Percentiles rank a stretch among this genome's conserved stretches.
These are phyloP conservation scores for Lepidonotus clava DNA, from an alignment of 2,888 invertebrate species.

Conservation along the genomic window DNA sequence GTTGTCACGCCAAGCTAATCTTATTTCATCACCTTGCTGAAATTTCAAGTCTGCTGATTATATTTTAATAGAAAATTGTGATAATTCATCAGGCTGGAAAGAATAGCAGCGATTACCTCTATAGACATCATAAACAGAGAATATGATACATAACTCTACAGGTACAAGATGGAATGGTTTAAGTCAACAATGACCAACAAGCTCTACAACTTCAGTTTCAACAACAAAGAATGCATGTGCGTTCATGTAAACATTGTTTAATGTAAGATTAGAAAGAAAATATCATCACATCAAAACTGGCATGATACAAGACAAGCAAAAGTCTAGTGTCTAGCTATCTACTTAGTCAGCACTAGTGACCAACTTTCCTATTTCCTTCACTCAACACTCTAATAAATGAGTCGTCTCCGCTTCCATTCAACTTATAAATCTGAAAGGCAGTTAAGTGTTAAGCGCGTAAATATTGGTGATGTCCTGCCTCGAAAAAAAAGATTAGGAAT, in stretches of 20 bases:
- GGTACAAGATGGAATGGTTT: not conserved
- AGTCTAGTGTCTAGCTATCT: not conserved
- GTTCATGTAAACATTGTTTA: not conserved
- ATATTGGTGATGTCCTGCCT: not conserved
- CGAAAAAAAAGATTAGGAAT: too few relatives aligned
- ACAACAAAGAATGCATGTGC: not conserved
- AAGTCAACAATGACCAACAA: not conserved
- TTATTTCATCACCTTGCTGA: constrained; percentile 7
- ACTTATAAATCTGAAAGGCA: not conserved
- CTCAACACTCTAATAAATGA: not conserved
- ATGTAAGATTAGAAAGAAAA: not conserved
- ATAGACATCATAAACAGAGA: not conserved
- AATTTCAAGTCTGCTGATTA: constrained; percentile 23
- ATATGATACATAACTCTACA: not conserved
- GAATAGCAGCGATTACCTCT: not conserved
- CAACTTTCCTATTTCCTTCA: constrained; percentile 16
- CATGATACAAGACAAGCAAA: constrained; percentile 8
- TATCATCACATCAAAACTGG: not conserved
- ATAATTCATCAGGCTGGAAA: constrained; percentile 10
- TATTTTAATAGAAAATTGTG: not conserved
- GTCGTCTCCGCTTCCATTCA: not conserved
- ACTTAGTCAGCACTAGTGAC: not conserved
- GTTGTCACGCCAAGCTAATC: not conserved
- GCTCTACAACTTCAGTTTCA: not conserved
- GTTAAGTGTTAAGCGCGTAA: not conserved